Conservation (phyloP, 1,140 invertebrate genomes). For the Ptiloglossa arizonensis region DNA sequence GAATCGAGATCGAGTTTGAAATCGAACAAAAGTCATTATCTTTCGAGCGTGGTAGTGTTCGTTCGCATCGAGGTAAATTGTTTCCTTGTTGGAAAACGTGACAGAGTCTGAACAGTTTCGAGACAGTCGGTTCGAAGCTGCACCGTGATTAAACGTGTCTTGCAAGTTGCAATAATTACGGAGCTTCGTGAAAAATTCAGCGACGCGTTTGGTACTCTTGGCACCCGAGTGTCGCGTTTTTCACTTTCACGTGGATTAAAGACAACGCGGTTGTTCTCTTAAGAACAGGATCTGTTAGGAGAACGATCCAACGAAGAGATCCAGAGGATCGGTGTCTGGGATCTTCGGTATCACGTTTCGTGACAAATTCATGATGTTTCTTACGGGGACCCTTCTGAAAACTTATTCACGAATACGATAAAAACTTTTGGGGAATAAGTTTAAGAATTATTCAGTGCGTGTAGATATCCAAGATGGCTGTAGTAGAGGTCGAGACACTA, state of each 20-base stretch:
- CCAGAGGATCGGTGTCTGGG: not conserved
- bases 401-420: too few species aligned
- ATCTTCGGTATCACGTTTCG: too few species aligned
- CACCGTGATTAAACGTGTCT: not conserved
- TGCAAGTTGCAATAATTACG: conserved; percentile 20
- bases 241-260: not conserved
- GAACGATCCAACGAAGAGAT: not conserved
- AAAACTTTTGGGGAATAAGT: too few species aligned
- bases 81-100: not conserved
- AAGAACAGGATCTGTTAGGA: not conserved
- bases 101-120: not conserved
- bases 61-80: not conserved
- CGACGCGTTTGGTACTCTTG: not conserved
- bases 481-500: too few species aligned
- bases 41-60: not conserved
- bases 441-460: too few species aligned
- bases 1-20: too few species aligned
- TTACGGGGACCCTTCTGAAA: too few species aligned
- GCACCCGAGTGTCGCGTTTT: not conserved
- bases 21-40: too few species aligned
- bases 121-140: too few species aligned
- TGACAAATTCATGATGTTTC: too few species aligned
- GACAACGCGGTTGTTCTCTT: not conserved
- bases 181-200: conserved; percentile 14
- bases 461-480: too few species aligned